These are phyloP conservation scores for Spongilla lacustris DNA, from an alignment of 37 sponge, comb jelly and placozoan genomes.

Conservation along the genomic window DNA sequence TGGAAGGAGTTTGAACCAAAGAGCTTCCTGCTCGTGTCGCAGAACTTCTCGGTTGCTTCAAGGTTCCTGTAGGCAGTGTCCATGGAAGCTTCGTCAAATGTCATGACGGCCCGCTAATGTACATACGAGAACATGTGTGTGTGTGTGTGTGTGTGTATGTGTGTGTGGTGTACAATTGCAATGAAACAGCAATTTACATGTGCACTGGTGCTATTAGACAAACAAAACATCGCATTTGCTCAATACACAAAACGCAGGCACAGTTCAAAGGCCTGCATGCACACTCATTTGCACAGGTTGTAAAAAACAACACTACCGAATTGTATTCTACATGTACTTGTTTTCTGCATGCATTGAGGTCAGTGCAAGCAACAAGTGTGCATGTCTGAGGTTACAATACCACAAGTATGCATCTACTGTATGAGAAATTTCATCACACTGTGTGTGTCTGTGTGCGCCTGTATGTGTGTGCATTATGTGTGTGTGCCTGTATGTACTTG, in stretches of 20 bases:
- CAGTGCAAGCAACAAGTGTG: no score
- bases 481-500: no score
- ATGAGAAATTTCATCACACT: no score
- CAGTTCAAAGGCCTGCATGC: not conserved
- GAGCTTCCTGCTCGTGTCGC: constrained; percentile 16
- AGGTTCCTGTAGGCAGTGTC: constrained; percentile 77
- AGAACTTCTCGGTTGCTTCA: constrained; percentile 74
- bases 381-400: no score
- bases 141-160: not conserved
- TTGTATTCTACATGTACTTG: no score
- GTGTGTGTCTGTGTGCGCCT: no score
- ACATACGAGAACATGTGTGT: not conserved
- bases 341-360: no score
- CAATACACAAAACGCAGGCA: no score
- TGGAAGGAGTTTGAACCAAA: constrained; percentile 10
- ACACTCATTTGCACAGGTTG: not conserved
- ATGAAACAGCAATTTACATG: not conserved
- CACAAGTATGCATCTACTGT: no score
- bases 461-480: no score
- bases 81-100: constrained; percentile 84
- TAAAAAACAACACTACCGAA: not conserved
- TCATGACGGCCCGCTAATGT: constrained; percentile 75
- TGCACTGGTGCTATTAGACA: not conserved
- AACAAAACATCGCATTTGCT: not conserved
- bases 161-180: not conserved